A percentile compares a stretch with the other conserved stretches of the same genome.
phyloP scores from a whole-genome alignment of 1,140 invertebrate genomes.

The Coptotermes formosanus region DNA sequence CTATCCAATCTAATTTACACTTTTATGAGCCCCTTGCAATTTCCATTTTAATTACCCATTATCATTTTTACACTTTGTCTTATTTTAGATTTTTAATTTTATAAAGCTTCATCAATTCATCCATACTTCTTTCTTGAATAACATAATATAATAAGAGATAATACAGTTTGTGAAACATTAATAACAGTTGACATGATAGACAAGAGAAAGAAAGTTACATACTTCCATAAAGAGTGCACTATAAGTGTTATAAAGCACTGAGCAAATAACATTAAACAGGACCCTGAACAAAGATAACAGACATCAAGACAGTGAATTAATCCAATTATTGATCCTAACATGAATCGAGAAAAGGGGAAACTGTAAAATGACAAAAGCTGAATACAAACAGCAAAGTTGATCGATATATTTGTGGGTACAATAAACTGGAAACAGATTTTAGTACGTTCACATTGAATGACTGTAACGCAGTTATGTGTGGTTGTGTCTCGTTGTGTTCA shows the following conservation, averaged over 20 bases:
- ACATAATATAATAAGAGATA: neutral
- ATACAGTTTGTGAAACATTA: neutral
- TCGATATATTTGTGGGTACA: neutral
- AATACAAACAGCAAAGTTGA: neutral
- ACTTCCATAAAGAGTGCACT: neutral
- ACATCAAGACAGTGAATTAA: constrained; percentile 2
- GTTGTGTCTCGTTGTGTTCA: neutral
- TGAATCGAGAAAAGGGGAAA: neutral
- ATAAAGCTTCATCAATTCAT: neutral
- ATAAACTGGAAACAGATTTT: neutral
- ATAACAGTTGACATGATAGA: neutral
- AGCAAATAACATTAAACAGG: neutral
- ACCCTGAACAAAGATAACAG: neutral
- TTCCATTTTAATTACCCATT: neutral
- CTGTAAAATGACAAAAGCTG: neutral
- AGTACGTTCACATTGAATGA: neutral
- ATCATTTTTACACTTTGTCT: neutral
- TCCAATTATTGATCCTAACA: neutral
- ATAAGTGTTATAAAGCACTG: neutral
- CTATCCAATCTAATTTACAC: neutral
- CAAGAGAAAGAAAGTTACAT: neutral
- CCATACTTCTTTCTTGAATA: no score
- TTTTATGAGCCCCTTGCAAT: neutral
- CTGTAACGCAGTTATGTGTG: neutral
- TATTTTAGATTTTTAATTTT: neutral